Evolutionary conservation across 2,888 invertebrate genomes (phyloP), one percentile per base, ranked within the genome.

Genomic region (Hermodice carunculata): DNA sequence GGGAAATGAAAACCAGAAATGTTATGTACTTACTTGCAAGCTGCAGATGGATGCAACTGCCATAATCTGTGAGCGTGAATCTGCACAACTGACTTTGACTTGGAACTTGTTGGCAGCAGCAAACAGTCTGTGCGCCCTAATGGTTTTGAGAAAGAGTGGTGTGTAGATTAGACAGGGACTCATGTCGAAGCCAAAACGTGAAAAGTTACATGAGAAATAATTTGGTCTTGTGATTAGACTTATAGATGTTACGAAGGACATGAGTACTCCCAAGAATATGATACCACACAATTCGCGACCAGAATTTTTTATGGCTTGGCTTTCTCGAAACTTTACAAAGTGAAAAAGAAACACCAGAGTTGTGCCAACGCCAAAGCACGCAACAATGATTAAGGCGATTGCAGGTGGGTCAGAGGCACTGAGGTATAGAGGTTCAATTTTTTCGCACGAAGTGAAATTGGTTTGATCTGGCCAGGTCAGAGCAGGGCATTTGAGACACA

Each of bases 91-190:
- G 3, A 63, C 57, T 42, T 56, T 43, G 26, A 26, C 43, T 26
- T 54, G 42, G 8, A 60, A 48, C 32, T 67, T 64, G 40, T 67
- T 62, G 11, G 69, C 75, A 8, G 67, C 54, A 17, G 51, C 56
- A 61, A 79, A 79, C 37, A 79, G 77, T 22, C 78, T 59, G 62
- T 75, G 77, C 37, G 78, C 71, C 2, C 78, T 59, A 44, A 70
- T 69, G 14, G 74, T 76, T 56, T 78, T 77, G 22, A 76, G 67
- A 52, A 67, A 42, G 26, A 69, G 49, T 11, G 69, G 67, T 5
- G 42, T 56, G 37, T 52, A 67, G 17, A 69, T 53, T 14, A 67
- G 29, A 44, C 43, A 58, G 51, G 58, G 42, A 46, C 46, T 44
- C n/a, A 61, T n/a, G 46, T 67, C 56, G 43, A 69, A 69, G 14